phyloP scores from a whole-genome alignment of 2,113 vertebrate genomes.

The Plestiodon gilberti region DNA sequence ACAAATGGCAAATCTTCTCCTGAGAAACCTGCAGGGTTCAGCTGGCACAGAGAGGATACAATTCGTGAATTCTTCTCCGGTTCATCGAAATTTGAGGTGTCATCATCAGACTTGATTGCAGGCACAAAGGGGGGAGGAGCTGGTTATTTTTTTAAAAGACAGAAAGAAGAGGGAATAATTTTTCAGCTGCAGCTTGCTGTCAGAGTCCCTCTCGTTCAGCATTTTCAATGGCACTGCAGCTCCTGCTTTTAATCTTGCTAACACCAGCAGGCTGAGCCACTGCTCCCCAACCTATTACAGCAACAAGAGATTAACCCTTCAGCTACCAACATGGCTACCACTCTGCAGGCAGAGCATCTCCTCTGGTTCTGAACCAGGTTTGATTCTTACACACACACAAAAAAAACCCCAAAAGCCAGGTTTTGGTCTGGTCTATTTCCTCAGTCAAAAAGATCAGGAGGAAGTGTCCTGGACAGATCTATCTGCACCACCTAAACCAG shows the following conservation, averaged over 20 bases:
- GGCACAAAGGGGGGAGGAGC: slow-evolving; percentile 92
- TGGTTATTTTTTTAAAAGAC: slow-evolving; percentile 73
- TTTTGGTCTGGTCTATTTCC: not conserved
- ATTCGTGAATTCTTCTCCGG: slow-evolving; percentile 87
- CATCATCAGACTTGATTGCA: slow-evolving; percentile 91
- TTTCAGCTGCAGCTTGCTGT: slow-evolving; percentile 76
- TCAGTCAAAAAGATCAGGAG: too few species aligned
- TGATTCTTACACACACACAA: too few species aligned
- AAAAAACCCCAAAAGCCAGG: slow-evolving; percentile 28
- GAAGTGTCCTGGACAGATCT: slow-evolving; percentile 42
- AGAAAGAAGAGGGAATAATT: slow-evolving; percentile 76
- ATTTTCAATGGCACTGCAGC: slow-evolving; percentile 83
- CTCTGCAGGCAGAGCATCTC: slow-evolving; percentile 71
- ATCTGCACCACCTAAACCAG: slow-evolving; percentile 29
- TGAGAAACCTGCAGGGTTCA: slow-evolving; percentile 84
- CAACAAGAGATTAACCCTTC: slow-evolving; percentile 85
- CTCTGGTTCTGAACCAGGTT: slow-evolving; percentile 40
- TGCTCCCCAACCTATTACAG: slow-evolving; percentile 81
- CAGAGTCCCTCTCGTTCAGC: slow-evolving; percentile 74
- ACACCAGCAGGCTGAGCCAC: slow-evolving; percentile 84
- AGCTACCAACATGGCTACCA: slow-evolving; percentile 83
- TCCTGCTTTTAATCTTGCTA: slow-evolving; percentile 87
- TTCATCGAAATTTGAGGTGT: slow-evolving; percentile 92
- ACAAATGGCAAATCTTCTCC: slow-evolving; percentile 87
- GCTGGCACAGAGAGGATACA: slow-evolving; percentile 88